Evolutionary conservation across 2,113 vertebrate genomes (phyloP), one percentile per base, ranked within the genome.

Genomic region (Mandrillus leucophaeus): DNA sequence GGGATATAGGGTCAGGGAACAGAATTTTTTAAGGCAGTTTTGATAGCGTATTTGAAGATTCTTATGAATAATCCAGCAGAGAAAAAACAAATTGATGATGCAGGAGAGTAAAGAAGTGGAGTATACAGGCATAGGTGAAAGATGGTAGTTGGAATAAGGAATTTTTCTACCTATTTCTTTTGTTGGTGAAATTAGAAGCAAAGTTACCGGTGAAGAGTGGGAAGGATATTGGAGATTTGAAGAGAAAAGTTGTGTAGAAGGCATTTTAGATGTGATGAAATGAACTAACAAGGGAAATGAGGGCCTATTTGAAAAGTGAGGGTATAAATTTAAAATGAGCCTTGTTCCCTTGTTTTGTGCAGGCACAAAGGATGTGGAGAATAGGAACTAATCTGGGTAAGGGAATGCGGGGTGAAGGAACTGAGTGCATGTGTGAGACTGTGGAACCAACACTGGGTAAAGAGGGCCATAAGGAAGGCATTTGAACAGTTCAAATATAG

Each of bases 351-450:
- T 80, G 55, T 75, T 73, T 95, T 50, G n/a, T 70, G 30, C 40
- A 88, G 59, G 45, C 4, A 6, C 40, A 40, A 35, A 61, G 9
- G 35, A 32, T 10, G 18, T 20, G 55, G 90, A 50, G 43, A 12
- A 40, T 2, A 55, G 72, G 38, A 27, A 14, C 57, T 27, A 20
- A 25, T 1, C 13, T 43, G 45, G n/a, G 2, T 14, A 30, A n/a
- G 45, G 73, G 61, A 66, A 22, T 30, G 3, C 0, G 0, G 25
- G 23, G n/a, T 7, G 40, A 68, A 80, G 50, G 30, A 89, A 13
- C 17, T 4, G 13, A 1, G 3, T 50, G 38, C 3, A 6, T 48
- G 3, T 8, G n/a, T 22, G 45, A 40, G 52, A 13, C 68, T 6
- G 1, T 38, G 40, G 59, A n/a, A n/a, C 11, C 32, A 68, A 6